Percentiles rank a stretch among this genome's conserved stretches.
These are phyloP conservation scores for Enteromius treurensis DNA, from an alignment of 2,797 vertebrate species.

Conservation along the genomic window DNA sequence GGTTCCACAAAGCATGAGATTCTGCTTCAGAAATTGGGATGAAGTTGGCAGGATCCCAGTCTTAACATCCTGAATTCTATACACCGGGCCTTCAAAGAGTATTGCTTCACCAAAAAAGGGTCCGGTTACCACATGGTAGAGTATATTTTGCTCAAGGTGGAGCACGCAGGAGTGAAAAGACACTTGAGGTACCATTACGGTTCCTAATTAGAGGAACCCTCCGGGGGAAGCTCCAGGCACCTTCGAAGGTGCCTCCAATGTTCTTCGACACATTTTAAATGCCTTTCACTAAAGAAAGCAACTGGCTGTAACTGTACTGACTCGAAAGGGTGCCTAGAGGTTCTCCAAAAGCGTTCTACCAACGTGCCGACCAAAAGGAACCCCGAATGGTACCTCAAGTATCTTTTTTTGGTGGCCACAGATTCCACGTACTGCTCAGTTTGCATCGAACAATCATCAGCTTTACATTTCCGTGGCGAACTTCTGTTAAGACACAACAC, in stretches of 20 bases:
- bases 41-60: not conserved
- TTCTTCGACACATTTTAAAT: not conserved
- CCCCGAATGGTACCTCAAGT: not conserved
- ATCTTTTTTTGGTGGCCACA: not conserved
- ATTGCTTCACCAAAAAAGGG: conserved; percentile 19
- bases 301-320: not conserved
- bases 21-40: not conserved
- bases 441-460: conserved; percentile 14
- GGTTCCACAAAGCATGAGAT: conserved; percentile 50
- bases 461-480: conserved; percentile 3
- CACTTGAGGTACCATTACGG: not conserved
- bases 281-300: not conserved
- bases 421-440: too few species aligned
- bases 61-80: not conserved
- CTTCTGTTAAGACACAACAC: conserved; percentile 11
- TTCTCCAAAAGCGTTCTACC: conserved; percentile 3
- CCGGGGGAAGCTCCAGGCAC: not conserved
- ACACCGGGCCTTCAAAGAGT: not conserved
- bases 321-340: not conserved
- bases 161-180: not conserved
- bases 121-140: not conserved
- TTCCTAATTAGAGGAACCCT: not conserved
- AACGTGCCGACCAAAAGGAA: not conserved
- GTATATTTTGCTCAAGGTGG: not conserved
- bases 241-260: not conserved